Evolutionary conservation across 1,140 invertebrate genomes (phyloP).

Genomic region (Solenopsis fugax): DNA sequence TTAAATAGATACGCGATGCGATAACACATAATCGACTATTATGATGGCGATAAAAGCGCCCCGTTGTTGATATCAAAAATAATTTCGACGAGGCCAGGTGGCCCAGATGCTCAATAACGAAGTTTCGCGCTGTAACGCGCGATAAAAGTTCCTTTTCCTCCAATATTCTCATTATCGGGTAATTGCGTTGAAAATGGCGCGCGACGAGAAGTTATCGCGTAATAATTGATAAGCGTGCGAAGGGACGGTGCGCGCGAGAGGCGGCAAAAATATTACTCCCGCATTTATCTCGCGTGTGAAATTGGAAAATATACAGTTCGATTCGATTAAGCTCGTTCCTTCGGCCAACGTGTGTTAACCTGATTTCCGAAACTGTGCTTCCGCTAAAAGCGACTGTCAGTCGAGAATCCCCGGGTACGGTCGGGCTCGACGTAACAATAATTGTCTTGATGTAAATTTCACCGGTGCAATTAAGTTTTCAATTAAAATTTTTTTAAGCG

Average conservation of each 20-base stretch:
- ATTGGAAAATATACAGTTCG: slow-evolving; percentile 8
- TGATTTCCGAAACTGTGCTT: slow-evolving; percentile 24
- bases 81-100: slow-evolving; percentile 33
- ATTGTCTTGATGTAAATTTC: neutral
- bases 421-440: neutral
- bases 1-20: neutral
- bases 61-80: slow-evolving; percentile 17
- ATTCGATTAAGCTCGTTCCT: neutral
- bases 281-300: slow-evolving; percentile 8
- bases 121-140: slow-evolving; percentile 37
- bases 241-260: neutral
- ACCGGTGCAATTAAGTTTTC: slow-evolving; percentile 1
- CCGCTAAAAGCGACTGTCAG: slow-evolving; percentile 1
- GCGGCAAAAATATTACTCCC: slow-evolving; percentile 15
- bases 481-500: slow-evolving; percentile 39
- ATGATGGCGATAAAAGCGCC: neutral
- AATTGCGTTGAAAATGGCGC: slow-evolving; percentile 42
- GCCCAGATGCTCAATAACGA: slow-evolving; percentile 49
- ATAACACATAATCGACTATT: neutral
- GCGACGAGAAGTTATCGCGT: slow-evolving; percentile 16
- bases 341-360: neutral
- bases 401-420: neutral
- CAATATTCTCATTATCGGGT: slow-evolving; percentile 55
- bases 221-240: slow-evolving; percentile 42
- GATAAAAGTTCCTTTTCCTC: slow-evolving; percentile 51